Evolutionary conservation across 1,140 invertebrate species (phyloP).

Genomic region (Drosophila prosaltans): DNA sequence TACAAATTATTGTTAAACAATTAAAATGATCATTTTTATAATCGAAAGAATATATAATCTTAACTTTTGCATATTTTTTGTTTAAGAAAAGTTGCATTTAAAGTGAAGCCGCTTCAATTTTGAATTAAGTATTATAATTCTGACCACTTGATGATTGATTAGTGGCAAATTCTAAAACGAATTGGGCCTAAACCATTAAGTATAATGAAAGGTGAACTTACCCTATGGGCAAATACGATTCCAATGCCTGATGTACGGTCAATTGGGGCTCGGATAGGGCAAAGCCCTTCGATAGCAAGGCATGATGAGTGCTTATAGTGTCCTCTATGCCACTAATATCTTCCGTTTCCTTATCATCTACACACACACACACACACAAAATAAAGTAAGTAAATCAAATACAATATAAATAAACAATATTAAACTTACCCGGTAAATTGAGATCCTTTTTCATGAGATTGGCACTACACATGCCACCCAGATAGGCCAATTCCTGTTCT

Average conservation of each 20-base stretch:
- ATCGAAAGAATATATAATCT: too few relatives aligned
- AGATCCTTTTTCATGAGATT: conserved; percentile 95
- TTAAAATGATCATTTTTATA: background rate
- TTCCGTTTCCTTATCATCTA: conserved; percentile 90
- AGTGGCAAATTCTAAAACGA: too few relatives aligned
- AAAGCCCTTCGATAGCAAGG: conserved; percentile 93
- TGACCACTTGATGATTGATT: too few relatives aligned
- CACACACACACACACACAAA: conserved; percentile 14
- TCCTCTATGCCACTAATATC: conserved; percentile 89
- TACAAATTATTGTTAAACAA: conserved; percentile 10
- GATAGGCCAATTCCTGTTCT: conserved; percentile 95
- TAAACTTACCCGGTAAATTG: conserved; percentile 86
- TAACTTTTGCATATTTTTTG: too few relatives aligned
- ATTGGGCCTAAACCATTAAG: too few relatives aligned
- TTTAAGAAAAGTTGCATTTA: too few relatives aligned
- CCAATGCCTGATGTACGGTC: conserved; percentile 94
- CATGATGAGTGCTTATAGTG: conserved; percentile 89
- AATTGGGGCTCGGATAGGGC: conserved; percentile 92
- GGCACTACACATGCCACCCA: conserved; percentile 95
- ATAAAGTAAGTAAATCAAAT: background rate
- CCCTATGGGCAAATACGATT: conserved; percentile 94
- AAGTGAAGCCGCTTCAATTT: too few relatives aligned
- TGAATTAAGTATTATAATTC: too few relatives aligned
- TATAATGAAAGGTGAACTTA: conserved; percentile 82
- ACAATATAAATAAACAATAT: background rate